Evolutionary conservation across 1,140 invertebrate species (phyloP).

Genomic region (Chrysomallon squamiferum): DNA sequence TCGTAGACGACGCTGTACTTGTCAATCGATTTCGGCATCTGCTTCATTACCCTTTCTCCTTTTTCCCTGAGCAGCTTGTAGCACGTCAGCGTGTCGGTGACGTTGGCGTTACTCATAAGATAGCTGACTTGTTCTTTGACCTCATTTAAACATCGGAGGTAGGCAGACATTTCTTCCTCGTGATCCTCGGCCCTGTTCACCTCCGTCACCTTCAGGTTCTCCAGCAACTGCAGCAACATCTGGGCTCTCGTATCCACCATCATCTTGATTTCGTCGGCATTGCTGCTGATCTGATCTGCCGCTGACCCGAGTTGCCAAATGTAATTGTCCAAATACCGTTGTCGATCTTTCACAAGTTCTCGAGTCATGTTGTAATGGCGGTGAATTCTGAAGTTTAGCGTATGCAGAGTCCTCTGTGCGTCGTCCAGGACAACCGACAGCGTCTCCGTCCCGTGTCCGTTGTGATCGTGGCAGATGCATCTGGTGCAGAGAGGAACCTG

Average conservation of each 20-base stretch:
- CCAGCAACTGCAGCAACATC: not conserved
- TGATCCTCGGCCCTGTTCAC: not conserved
- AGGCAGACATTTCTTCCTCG: not conserved
- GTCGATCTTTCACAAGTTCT: not conserved
- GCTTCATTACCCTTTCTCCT: not conserved
- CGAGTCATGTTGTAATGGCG: not conserved
- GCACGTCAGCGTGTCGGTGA: not conserved
- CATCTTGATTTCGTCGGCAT: not conserved
- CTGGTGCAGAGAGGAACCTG: not conserved
- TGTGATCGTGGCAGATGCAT: not conserved
- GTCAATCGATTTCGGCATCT: not conserved
- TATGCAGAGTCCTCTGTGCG: not conserved
- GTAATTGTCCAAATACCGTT: not conserved
- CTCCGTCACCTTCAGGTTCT: slow-evolving; percentile 3
- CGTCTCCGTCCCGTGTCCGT: not conserved
- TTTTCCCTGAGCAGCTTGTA: not conserved
- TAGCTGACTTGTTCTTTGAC: not conserved
- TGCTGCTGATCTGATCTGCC: not conserved
- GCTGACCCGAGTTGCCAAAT: not conserved
- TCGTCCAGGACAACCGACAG: slow-evolving; percentile 1
- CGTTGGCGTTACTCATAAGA: not conserved
- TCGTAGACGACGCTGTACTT: slow-evolving; percentile 7
- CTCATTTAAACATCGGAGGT: not conserved
- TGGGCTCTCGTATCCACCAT: not conserved
- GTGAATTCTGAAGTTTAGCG: not conserved